Conservation (phyloP, 2,797 vertebrate species). For the Rhinoraja longicauda region DNA sequence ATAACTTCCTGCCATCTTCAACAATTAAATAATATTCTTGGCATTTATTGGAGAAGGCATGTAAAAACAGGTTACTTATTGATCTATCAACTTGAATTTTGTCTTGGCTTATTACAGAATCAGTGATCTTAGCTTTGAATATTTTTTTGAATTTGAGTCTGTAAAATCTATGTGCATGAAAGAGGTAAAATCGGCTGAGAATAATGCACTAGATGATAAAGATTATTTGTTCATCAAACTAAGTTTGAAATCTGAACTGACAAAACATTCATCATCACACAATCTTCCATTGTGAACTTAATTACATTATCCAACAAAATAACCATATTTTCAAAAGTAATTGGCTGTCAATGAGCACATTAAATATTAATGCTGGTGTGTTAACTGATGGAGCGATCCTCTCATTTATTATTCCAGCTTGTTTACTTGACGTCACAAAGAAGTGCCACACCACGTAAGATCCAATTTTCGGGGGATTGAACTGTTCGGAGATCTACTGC, state of each 20-base stretch:
- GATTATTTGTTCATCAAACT: neutral
- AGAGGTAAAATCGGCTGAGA: neutral
- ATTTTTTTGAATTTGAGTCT: neutral
- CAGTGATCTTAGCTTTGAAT: neutral
- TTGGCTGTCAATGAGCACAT: neutral
- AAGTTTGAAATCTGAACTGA: neutral
- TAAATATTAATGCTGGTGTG: neutral
- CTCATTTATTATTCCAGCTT: neutral
- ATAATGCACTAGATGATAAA: neutral
- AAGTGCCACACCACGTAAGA: constrained; percentile 83
- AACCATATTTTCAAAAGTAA: neutral
- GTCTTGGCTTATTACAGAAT: neutral
- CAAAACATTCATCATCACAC: neutral
- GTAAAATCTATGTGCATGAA: neutral
- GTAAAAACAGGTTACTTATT: neutral
- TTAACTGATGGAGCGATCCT: neutral
- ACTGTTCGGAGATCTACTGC: constrained; percentile 74
- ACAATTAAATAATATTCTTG: neutral
- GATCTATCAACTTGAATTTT: no score
- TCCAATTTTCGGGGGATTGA: constrained; percentile 79
- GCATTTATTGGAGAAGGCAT: neutral
- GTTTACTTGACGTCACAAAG: constrained; percentile 85
- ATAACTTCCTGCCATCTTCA: neutral
- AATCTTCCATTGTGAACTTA: neutral
- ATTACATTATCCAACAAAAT: neutral